Evolutionary conservation across 2,113 vertebrate species (phyloP).

Genomic region (Elachura formosa): DNA sequence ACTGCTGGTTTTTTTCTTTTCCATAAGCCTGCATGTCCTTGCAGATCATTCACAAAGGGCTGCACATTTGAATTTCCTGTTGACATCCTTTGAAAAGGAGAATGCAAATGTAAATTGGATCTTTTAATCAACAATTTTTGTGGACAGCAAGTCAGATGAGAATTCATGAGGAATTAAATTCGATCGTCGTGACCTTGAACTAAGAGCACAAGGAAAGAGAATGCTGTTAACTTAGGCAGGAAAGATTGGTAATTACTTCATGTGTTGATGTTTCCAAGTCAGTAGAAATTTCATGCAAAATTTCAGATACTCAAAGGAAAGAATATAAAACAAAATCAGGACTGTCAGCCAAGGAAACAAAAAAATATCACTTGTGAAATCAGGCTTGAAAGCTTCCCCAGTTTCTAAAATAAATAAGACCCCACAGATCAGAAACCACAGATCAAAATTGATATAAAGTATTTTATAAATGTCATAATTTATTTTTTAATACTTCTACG

Average conservation of each 20-base stretch:
- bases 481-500: background rate
- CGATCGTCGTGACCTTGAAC: slow-evolving; percentile 41
- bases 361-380: background rate
- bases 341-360: background rate
- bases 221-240: slow-evolving; percentile 4
- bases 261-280: background rate
- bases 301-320: slow-evolving; percentile 16
- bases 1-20: background rate
- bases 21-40: slow-evolving; percentile 2
- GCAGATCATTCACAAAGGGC: slow-evolving; percentile 43
- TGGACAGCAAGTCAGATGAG: slow-evolving; percentile 7
- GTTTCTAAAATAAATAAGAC: background rate
- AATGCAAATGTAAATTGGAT: slow-evolving; percentile 32
- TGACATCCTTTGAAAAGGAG: slow-evolving; percentile 37
- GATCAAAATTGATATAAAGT: background rate
- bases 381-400: background rate
- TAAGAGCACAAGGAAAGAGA: slow-evolving; percentile 18
- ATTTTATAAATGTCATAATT: background rate
- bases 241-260: slow-evolving; percentile 28
- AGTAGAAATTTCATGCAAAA: slow-evolving; percentile 2
- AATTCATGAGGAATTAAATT: slow-evolving; percentile 22
- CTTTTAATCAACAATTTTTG: slow-evolving; percentile 44
- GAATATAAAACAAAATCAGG: background rate
- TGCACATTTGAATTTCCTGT: slow-evolving; percentile 38
- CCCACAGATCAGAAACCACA: background rate